Percentiles rank a stretch among this genome's conserved stretches.
Evolutionary conservation across 1,140 invertebrate species (phyloP).

Genomic region (Dendroctonus ponderosae): DNA sequence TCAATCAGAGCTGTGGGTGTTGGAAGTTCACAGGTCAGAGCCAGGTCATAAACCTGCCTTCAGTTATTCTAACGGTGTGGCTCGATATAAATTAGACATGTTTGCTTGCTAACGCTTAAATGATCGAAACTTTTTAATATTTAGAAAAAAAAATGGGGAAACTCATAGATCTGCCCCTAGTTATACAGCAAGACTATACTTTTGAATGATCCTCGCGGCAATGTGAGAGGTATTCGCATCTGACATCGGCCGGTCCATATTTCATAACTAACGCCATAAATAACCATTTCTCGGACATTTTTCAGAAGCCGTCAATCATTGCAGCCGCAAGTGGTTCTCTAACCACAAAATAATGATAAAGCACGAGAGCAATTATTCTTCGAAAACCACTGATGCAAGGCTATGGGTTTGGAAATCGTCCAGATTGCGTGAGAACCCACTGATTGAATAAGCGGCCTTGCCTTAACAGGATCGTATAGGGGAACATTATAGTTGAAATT

Average conservation of each 20-base stretch:
- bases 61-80: too few species aligned
- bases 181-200: too few species aligned
- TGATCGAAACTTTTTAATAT: too few species aligned
- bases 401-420: conserved; percentile 11
- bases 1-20: too few species aligned
- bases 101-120: too few species aligned
- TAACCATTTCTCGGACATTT: conserved; percentile 30
- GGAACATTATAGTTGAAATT: too few species aligned
- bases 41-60: too few species aligned
- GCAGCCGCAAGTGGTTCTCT: conserved; percentile 7
- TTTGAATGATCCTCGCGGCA: neutral
- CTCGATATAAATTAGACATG: too few species aligned
- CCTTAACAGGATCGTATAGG: too few species aligned
- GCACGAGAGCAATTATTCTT: conserved; percentile 28
- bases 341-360: conserved; percentile 32
- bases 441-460: conserved; percentile 4
- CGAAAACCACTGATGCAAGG: conserved; percentile 17
- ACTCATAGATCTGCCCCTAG: too few species aligned
- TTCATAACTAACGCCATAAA: conserved; percentile 27
- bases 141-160: too few species aligned
- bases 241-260: conserved; percentile 23
- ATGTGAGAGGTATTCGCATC: conserved; percentile 6
- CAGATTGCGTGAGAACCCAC: conserved; percentile 21
- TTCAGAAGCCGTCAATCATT: conserved; percentile 28
- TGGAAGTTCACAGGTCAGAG: too few species aligned